Conservation (phyloP, 1,140 invertebrate species). For the Druon quercuslanigerum region DNA sequence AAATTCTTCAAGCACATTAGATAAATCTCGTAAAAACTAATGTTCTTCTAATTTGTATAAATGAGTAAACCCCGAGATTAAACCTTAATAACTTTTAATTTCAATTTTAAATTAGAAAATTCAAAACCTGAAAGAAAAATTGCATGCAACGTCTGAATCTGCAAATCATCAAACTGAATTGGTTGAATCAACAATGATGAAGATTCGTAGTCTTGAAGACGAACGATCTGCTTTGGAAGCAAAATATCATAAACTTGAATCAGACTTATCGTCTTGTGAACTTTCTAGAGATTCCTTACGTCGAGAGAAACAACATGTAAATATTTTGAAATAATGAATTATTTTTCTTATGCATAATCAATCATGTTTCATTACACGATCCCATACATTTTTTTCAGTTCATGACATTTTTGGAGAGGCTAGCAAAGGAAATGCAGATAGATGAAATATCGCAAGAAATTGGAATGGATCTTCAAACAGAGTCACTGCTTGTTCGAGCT, state of each 20-base stretch:
- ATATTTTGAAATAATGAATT: background rate
- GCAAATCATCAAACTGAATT: conserved; percentile 80
- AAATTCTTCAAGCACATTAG: background rate
- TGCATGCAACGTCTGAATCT: conserved; percentile 79
- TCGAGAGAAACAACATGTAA: conserved; percentile 78
- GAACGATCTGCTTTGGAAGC: conserved; percentile 81
- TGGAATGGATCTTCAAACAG: conserved; percentile 86
- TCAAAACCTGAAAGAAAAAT: conserved; percentile 82
- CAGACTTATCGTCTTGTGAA: conserved; percentile 81
- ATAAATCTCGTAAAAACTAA: too few relatives aligned
- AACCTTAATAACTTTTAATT: too few relatives aligned
- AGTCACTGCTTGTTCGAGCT: conserved; percentile 84
- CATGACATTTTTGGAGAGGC: conserved; percentile 83
- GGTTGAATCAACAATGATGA: conserved; percentile 78
- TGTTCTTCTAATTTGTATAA: too few relatives aligned
- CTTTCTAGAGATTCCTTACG: conserved; percentile 80
- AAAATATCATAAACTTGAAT: conserved; percentile 83
- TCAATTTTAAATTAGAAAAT: conserved; percentile 77
- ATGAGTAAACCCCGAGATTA: too few relatives aligned
- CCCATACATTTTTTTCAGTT: conserved; percentile 76
- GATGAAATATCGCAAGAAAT: conserved; percentile 86
- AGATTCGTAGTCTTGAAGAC: conserved; percentile 81
- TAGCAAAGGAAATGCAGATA: conserved; percentile 84
- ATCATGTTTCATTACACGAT: too few relatives aligned
- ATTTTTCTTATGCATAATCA: too few relatives aligned